Conservation (phyloP, 2,888 invertebrate genomes). For the Brenthis hecate region DNA sequence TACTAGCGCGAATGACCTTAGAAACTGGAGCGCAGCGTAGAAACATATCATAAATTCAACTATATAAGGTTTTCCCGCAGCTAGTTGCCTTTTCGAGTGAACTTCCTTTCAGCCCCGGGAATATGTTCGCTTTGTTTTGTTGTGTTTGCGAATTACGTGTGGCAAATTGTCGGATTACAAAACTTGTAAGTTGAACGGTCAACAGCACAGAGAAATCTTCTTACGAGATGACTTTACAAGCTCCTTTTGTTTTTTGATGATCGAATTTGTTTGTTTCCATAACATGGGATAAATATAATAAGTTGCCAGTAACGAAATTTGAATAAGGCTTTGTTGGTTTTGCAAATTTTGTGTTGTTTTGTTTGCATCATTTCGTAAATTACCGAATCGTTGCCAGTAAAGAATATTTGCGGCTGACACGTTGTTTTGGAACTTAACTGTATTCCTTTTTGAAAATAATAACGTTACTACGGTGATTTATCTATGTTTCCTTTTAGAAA, state of each 20-base stretch:
- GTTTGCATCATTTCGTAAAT: slow-evolving; percentile 54
- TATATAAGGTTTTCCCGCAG: slow-evolving; percentile 74
- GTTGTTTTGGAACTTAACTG: slow-evolving; percentile 42
- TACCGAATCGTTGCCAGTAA: slow-evolving; percentile 59
- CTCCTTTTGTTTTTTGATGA: slow-evolving; percentile 60
- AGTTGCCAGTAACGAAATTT: slow-evolving; percentile 52
- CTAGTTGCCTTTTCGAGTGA: slow-evolving; percentile 77
- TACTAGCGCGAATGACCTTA: slow-evolving; percentile 64
- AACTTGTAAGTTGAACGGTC: slow-evolving; percentile 76
- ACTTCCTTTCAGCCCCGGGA: slow-evolving; percentile 74
- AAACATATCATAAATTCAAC: slow-evolving; percentile 75
- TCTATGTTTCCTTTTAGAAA: slow-evolving; percentile 60
- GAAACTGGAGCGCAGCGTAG: slow-evolving; percentile 65
- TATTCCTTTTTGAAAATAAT: slow-evolving; percentile 65
- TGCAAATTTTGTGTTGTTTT: slow-evolving; percentile 56
- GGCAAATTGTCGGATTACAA: slow-evolving; percentile 78
- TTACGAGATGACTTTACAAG: slow-evolving; percentile 58
- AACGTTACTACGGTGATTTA: slow-evolving; percentile 74
- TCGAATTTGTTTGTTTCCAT: slow-evolving; percentile 59
- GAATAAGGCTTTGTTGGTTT: slow-evolving; percentile 54
- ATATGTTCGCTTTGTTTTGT: slow-evolving; percentile 78
- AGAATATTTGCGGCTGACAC: slow-evolving; percentile 50
- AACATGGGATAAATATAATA: slow-evolving; percentile 57
- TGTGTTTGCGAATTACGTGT: slow-evolving; percentile 77
- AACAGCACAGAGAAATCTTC: slow-evolving; percentile 67